A percentile compares a stretch with the other conserved stretches of the same genome.
These are phyloP conservation scores for Nasonia giraulti DNA, from an alignment of 1,140 invertebrate genomes.

Conservation along the genomic window DNA sequence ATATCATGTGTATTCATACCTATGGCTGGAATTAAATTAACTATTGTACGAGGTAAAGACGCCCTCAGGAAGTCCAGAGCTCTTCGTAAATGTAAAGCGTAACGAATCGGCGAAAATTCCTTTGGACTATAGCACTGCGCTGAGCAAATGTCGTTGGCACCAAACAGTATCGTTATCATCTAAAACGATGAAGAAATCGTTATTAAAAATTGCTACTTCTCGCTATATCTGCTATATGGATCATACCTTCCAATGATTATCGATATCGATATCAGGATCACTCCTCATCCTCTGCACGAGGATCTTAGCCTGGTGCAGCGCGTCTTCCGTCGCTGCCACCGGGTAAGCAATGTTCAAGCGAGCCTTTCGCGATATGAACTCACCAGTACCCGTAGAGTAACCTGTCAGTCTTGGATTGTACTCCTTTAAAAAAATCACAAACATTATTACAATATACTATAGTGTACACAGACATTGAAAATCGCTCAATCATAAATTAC, in stretches of 20 bases:
- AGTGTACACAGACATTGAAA: neutral
- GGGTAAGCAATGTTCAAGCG: conserved; percentile 83
- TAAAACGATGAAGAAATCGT: conserved; percentile 56
- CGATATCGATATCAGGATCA: conserved; percentile 78
- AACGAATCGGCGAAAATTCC: conserved; percentile 77
- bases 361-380: conserved; percentile 80
- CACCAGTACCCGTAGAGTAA: conserved; percentile 82
- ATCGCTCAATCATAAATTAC: conserved; percentile 56
- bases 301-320: conserved; percentile 79
- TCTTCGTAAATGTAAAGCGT: conserved; percentile 78
- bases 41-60: conserved; percentile 82
- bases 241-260: conserved; percentile 85
- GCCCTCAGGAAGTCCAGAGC: conserved; percentile 81
- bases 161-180: conserved; percentile 88
- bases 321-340: conserved; percentile 83
- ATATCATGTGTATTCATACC: conserved; percentile 72
- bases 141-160: conserved; percentile 89
- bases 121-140: conserved; percentile 81
- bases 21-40: conserved; percentile 85
- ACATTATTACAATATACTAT: conserved; percentile 9
- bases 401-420: conserved; percentile 81
- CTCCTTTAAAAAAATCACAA: conserved; percentile 61
- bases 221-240: no score
- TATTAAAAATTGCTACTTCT: neutral
- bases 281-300: conserved; percentile 82